Evolutionary conservation across 2,113 vertebrate genomes (phyloP), one percentile per base, ranked within the genome.

Genomic region (Prietella phreatophila): DNA sequence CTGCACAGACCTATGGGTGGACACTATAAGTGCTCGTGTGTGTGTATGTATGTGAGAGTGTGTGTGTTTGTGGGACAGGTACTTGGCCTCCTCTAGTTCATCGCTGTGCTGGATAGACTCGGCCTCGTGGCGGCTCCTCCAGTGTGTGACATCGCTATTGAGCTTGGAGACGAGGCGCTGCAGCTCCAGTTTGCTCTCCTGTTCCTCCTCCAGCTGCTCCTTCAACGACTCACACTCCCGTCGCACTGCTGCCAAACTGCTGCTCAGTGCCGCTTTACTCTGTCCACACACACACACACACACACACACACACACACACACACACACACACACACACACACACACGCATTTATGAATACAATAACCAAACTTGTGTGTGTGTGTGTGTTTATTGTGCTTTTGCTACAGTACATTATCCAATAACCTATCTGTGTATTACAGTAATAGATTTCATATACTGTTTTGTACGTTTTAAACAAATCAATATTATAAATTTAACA

Each of bases 171-270:
- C 92, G 2, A 95, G 94, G 2, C 96, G 92, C 94, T 96, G 96
- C 84, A 96, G 94, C 92, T 96, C 96, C 85, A 93, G 93, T 88
- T 95, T 96, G 92, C 95, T 95, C 93, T 96, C 96, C 93, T 96
- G 94, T 93, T 96, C 96, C 90, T 96, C 96, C 89, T 96, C 96
- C 87, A 96, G 92, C 91, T 96, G 96, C 91, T 96, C 96, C 93
- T 94, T 96, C 88, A 96, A 90, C 39, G 90, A 91, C 85, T 95
- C 95, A 25, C 91, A 91, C 90, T 96, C 94, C 90, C 95, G 94
- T 85, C 92, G 93, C 58, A 85, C 65, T 0, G 90, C 89, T 50
- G 87, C 87, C 90, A 96, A 90, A 27, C 89, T 90, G 91, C 88
- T 87, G 86, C 90, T 56, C 47, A 93, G n/a, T 8, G 83, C 86